These are phyloP conservation scores for Mylabris phalerata DNA, from an alignment of 1,140 invertebrate species.

Conservation along the genomic window DNA sequence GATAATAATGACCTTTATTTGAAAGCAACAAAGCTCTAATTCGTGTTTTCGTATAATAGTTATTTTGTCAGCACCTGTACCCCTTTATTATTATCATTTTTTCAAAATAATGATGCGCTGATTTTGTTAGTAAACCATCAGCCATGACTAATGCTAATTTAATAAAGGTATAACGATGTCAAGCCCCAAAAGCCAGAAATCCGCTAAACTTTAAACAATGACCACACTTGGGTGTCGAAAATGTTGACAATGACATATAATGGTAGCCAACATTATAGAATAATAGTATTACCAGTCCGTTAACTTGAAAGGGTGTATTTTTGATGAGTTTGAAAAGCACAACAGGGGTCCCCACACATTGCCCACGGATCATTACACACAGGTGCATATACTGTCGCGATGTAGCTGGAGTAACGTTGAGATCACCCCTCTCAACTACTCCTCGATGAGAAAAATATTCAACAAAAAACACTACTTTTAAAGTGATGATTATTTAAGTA, in stretches of 20 bases:
- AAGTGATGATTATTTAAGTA: neutral
- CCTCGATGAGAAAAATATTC: neutral
- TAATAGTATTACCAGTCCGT: constrained; percentile 15
- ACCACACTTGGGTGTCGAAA: constrained; percentile 13
- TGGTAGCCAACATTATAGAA: constrained; percentile 12
- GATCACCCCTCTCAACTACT: constrained; percentile 1
- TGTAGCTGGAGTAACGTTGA: neutral
- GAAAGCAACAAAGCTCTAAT: too few species aligned
- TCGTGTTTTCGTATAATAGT: too few species aligned
- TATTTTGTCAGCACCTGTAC: too few species aligned
- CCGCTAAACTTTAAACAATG: constrained; percentile 15
- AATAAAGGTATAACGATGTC: constrained; percentile 13
- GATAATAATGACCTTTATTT: too few species aligned
- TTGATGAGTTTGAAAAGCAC: constrained; percentile 17
- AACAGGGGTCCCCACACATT: constrained; percentile 15
- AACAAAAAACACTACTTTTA: neutral
- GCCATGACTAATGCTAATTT: constrained; percentile 8
- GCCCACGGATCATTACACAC: constrained; percentile 17
- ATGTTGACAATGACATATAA: constrained; percentile 18
- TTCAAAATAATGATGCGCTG: too few species aligned
- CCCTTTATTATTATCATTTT: too few species aligned
- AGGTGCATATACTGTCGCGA: constrained; percentile 5
- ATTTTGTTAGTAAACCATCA: neutral
- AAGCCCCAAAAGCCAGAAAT: constrained; percentile 9
- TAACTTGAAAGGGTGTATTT: constrained; percentile 17